phyloP scores from a whole-genome alignment of 2,888 invertebrate genomes.

The Byasa hedistus region DNA sequence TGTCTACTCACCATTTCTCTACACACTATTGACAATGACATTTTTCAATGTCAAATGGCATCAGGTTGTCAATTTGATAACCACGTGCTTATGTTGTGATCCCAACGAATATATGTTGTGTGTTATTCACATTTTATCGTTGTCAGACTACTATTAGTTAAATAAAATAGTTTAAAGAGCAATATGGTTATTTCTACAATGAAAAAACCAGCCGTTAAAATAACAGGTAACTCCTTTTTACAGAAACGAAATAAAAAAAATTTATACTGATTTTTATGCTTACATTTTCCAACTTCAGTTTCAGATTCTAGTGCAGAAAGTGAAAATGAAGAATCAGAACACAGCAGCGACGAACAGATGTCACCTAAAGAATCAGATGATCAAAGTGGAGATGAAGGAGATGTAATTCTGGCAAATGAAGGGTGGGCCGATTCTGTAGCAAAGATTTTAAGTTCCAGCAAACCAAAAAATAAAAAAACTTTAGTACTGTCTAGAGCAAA shows the following conservation, averaged over 20 bases:
- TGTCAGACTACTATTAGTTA: background rate
- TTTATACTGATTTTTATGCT: background rate
- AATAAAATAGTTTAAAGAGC: background rate
- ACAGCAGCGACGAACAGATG: constrained; percentile 30
- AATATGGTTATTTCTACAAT: constrained; percentile 54
- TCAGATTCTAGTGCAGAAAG: constrained; percentile 54
- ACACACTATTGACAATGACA: background rate
- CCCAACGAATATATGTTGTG: background rate
- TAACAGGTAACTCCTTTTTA: constrained; percentile 50
- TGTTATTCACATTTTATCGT: background rate
- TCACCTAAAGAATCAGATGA: constrained; percentile 39
- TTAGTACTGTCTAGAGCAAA: constrained; percentile 90
- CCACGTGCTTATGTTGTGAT: constrained; percentile 13
- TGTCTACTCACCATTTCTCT: background rate
- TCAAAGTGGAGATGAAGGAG: constrained; percentile 42
- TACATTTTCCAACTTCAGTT: constrained; percentile 36
- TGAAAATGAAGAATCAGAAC: constrained; percentile 46
- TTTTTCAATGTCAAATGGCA: background rate
- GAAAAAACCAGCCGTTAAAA: constrained; percentile 57
- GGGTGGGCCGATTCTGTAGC: constrained; percentile 92
- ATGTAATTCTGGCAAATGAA: constrained; percentile 74
- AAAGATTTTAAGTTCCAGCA: constrained; percentile 87
- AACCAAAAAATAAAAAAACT: constrained; percentile 87
- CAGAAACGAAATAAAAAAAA: constrained; percentile 20
- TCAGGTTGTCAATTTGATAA: background rate